Conservation (phyloP, 2,888 invertebrate species). For the Theodoxus fluviatilis region DNA sequence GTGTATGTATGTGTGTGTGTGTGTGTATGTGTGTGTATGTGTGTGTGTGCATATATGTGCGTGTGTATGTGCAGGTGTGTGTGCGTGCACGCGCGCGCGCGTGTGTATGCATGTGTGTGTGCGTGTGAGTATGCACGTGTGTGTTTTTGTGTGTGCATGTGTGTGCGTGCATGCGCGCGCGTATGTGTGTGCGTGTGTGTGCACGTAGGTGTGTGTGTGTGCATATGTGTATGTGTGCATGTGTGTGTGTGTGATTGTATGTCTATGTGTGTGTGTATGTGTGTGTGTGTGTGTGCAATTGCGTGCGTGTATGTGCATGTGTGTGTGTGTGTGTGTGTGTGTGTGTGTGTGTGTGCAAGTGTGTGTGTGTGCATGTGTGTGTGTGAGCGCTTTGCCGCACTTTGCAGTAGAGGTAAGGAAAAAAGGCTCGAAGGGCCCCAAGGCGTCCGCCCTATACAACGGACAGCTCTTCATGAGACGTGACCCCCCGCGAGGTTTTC, state of each 20-base stretch:
- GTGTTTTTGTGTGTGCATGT: too few relatives aligned
- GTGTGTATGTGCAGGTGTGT: not conserved
- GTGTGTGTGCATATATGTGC: not conserved
- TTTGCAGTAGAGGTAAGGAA: constrained; percentile 11
- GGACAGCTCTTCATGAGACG: too few relatives aligned
- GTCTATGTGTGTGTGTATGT: constrained; percentile 2
- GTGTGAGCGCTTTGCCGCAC: not conserved
- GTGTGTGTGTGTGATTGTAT: not conserved
- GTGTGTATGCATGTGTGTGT: constrained; percentile 4
- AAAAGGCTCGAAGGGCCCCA: constrained; percentile 1
- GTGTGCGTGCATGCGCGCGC: not conserved
- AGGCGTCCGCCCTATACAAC: not conserved
- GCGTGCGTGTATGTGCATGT: constrained; percentile 6
- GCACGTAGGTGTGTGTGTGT: not conserved
- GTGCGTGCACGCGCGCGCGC: not conserved
- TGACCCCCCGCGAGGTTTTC: too few relatives aligned
- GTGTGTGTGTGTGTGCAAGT: not conserved
- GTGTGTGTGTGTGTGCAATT: not conserved
- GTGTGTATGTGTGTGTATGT: constrained; percentile 8
- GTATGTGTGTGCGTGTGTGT: not conserved
- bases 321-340: constrained; percentile 3
- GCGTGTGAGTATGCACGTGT: too few relatives aligned
- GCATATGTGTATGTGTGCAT: not conserved
- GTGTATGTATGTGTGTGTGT: not conserved
- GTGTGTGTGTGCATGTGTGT: not conserved